Evolutionary conservation across 2,113 vertebrate genomes (phyloP).

Genomic region (Onychostruthus taczanowskii): DNA sequence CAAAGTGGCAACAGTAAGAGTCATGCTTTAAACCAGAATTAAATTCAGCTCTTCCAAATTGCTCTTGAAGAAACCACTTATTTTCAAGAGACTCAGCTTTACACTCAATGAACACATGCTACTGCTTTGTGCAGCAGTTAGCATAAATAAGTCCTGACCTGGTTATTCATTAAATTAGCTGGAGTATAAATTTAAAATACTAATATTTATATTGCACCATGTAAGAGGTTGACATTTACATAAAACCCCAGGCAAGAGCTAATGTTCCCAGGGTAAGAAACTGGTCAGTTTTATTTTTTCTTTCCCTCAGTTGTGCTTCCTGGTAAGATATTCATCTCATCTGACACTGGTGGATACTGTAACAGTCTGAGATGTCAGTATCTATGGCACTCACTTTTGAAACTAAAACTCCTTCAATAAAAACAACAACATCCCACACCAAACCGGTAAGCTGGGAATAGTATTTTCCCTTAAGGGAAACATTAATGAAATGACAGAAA

Average conservation of each 20-base stretch:
- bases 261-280: not conserved
- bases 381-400: not conserved
- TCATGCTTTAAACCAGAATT: not conserved
- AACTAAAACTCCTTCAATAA: not conserved
- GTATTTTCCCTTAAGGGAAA: not conserved
- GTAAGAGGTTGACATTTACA: not conserved
- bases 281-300: not conserved
- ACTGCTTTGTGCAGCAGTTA: not conserved
- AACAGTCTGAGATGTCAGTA: not conserved
- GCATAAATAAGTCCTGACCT: not conserved
- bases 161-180: slow-evolving; percentile 15
- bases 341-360: not conserved
- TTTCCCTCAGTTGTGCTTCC: not conserved
- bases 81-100: not conserved
- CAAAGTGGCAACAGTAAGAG: not conserved
- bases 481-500: not conserved
- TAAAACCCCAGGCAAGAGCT: not conserved
- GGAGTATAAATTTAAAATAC: not conserved
- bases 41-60: not conserved
- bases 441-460: not conserved
- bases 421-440: not conserved
- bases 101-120: not conserved
- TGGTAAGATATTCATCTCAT: not conserved
- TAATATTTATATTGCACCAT: not conserved
- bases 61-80: not conserved